phyloP scores from a whole-genome alignment of 2,888 invertebrate genomes.

The Athripsodes cinereus region DNA sequence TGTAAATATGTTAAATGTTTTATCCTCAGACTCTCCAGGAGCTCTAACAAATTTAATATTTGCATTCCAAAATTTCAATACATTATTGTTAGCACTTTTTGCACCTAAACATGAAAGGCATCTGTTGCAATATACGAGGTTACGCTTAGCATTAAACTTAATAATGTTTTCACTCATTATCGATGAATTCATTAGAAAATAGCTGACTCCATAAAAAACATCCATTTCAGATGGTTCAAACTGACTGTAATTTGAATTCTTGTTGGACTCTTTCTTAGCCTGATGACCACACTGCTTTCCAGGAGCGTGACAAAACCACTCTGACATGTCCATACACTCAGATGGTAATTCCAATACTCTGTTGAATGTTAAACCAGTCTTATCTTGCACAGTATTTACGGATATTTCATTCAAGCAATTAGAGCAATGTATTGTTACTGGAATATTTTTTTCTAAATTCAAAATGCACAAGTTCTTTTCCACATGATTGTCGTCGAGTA shows the following conservation, averaged over 20 bases:
- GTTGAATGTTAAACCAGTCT: conserved; percentile 41
- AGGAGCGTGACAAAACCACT: conserved; percentile 60
- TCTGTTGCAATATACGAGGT: conserved; percentile 50
- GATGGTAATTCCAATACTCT: conserved; percentile 58
- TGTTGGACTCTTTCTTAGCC: conserved; percentile 1
- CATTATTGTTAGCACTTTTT: conserved; percentile 36
- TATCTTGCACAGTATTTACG: conserved; percentile 34
- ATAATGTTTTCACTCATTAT: conserved; percentile 41
- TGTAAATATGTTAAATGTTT: conserved; percentile 20
- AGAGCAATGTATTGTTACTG: conserved; percentile 37
- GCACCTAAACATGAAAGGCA: conserved; percentile 55
- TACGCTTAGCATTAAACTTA: conserved; percentile 42
- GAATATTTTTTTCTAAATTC: conserved; percentile 10
- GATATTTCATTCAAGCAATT: conserved; percentile 46
- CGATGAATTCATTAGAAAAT: conserved; percentile 44
- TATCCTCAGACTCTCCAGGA: background rate
- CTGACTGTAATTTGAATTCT: conserved; percentile 20
- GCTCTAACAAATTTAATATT: conserved; percentile 40
- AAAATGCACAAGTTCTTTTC: background rate
- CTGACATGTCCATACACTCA: conserved; percentile 52
- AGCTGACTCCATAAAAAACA: conserved; percentile 53
- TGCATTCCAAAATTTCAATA: conserved; percentile 53
- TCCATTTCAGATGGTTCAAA: conserved; percentile 48
- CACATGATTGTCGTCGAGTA: background rate
- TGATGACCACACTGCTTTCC: conserved; percentile 30